These are phyloP conservation scores for Cygnus olor DNA, from an alignment of 2,797 vertebrate genomes.

Conservation along the genomic window DNA sequence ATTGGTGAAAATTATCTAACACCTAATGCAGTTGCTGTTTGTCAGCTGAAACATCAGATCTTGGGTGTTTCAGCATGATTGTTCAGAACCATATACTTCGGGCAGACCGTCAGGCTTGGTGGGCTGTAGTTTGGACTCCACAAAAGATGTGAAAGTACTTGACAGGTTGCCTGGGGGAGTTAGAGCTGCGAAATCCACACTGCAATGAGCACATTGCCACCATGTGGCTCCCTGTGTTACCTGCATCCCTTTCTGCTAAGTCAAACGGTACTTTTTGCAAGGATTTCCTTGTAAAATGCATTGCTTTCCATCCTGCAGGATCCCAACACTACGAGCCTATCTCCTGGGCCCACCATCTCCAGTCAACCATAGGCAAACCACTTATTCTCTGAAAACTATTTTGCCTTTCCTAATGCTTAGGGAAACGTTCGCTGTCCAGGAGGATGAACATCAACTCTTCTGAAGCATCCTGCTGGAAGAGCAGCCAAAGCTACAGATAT, in stretches of 20 bases:
- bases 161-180: background rate
- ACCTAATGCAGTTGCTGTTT: background rate
- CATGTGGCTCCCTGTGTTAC: background rate
- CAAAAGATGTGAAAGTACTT: background rate
- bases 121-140: background rate
- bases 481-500: background rate
- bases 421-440: background rate
- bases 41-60: background rate
- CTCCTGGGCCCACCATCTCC: background rate
- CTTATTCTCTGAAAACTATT: background rate
- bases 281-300: fast-evolving
- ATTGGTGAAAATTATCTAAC: background rate
- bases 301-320: background rate
- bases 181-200: background rate
- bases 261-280: fast-evolving
- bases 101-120: background rate
- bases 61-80: background rate
- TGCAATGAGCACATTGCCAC: constrained; percentile 6
- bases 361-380: background rate
- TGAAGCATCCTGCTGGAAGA: background rate
- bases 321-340: background rate
- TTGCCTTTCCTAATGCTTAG: background rate
- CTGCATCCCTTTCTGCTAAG: background rate
- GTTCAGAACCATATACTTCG: fast-evolving
- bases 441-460: background rate